These are phyloP conservation scores for Drosophila orosa DNA, from an alignment of 1,140 invertebrate species.

Conservation along the genomic window DNA sequence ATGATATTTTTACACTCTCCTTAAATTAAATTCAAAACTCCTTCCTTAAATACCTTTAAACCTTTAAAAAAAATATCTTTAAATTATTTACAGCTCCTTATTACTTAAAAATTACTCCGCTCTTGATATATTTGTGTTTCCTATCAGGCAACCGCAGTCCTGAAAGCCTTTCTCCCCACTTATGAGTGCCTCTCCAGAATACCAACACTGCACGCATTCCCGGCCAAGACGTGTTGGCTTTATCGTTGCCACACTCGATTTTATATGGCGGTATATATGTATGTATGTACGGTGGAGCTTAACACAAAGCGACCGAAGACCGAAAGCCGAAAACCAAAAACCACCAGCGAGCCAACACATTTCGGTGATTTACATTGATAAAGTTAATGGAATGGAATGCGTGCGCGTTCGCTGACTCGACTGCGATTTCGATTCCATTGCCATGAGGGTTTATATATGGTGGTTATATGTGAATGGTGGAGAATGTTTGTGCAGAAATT, in stretches of 20 bases:
- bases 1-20: not conserved
- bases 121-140: slow-evolving; percentile 20
- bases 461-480: slow-evolving; percentile 3
- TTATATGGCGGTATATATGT: slow-evolving; percentile 18
- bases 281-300: slow-evolving; percentile 18
- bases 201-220: slow-evolving; percentile 24
- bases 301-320: slow-evolving; percentile 31
- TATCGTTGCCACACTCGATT: slow-evolving; percentile 35
- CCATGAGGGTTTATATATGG: slow-evolving; percentile 20
- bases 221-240: slow-evolving; percentile 43
- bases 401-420: slow-evolving; percentile 68
- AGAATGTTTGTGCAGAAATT: slow-evolving; percentile 64
- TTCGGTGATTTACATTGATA: slow-evolving; percentile 81
- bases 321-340: slow-evolving; percentile 35
- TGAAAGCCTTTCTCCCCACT: slow-evolving; percentile 24
- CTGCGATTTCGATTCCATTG: slow-evolving; percentile 53
- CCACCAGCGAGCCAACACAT: slow-evolving; percentile 65
- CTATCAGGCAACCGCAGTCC: slow-evolving; percentile 25
- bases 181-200: slow-evolving; percentile 19
- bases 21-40: not conserved
- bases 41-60: not conserved
- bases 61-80: not conserved
- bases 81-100: slow-evolving; percentile 2
- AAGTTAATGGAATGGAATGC: slow-evolving; percentile 81
- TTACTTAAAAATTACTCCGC: slow-evolving; percentile 4